Conservation (phyloP, 1,140 invertebrate species). For the Schlechtendalia chinensis region DNA sequence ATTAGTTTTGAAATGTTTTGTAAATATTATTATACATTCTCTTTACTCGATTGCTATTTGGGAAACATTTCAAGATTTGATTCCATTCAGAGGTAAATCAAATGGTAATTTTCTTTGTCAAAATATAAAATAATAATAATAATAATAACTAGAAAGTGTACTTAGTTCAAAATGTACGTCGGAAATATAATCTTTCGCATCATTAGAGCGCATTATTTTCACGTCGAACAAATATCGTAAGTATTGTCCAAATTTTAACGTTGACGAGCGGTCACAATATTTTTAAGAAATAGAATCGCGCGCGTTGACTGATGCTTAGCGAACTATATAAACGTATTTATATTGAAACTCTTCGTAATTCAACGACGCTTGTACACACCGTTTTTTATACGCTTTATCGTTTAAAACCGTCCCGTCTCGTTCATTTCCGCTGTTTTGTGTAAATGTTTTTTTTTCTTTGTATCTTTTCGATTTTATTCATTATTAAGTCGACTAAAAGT, state of each 20-base stretch:
- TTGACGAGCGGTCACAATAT: background rate
- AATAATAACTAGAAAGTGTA: background rate
- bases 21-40: too few species aligned
- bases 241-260: background rate
- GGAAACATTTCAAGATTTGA: background rate
- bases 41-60: background rate
- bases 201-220: background rate
- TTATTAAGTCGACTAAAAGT: background rate
- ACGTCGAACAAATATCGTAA: background rate
- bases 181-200: background rate
- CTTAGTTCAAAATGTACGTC: background rate
- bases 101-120: background rate
- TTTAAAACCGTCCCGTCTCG: background rate
- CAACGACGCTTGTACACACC: background rate
- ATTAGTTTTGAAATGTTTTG: too few species aligned
- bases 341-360: background rate
- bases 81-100: background rate
- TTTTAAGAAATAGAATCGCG: background rate
- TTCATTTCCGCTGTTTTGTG: too few species aligned
- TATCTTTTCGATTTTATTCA: background rate
- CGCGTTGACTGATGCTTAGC: background rate
- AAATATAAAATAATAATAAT: background rate
- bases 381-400: background rate
- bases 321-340: background rate
- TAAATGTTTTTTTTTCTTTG: background rate